Conservation (phyloP, 2,113 vertebrate genomes). For the Candoia aspera region DNA sequence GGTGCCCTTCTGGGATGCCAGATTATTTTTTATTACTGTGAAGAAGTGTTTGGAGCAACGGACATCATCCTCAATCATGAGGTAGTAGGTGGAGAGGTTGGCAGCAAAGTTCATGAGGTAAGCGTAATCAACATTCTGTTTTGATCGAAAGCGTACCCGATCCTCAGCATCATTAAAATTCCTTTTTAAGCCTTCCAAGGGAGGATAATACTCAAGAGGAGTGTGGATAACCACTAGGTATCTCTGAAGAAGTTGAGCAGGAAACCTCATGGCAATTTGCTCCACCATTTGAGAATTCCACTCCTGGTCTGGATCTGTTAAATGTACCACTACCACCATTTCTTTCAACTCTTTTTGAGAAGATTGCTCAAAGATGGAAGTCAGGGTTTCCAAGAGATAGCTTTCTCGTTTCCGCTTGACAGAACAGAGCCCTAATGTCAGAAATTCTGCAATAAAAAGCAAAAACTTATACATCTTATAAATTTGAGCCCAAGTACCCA, state of each 20-base stretch:
- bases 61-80: conserved; percentile 85
- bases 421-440: conserved; percentile 79
- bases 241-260: conserved; percentile 66
- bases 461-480: background rate
- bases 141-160: conserved; percentile 81
- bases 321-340: conserved; percentile 84
- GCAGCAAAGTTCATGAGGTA: conserved; percentile 81
- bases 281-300: conserved; percentile 67
- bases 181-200: conserved; percentile 74
- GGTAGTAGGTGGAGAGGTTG: conserved; percentile 81
- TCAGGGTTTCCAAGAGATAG: conserved; percentile 79
- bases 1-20: conserved; percentile 54
- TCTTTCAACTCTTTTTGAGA: conserved; percentile 74
- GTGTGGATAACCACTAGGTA: conserved; percentile 79
- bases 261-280: conserved; percentile 66
- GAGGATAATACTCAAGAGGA: conserved; percentile 66
- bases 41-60: conserved; percentile 75
- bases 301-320: conserved; percentile 71
- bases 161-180: conserved; percentile 73
- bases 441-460: conserved; percentile 71
- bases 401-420: conserved; percentile 64
- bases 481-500: background rate
- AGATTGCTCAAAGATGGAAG: conserved; percentile 81
- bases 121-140: conserved; percentile 84
- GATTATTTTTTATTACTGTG: conserved; percentile 68